A percentile compares a stretch with the other conserved stretches of the same genome.
These are phyloP conservation scores for Fukomys damarensis DNA, from an alignment of 2,113 vertebrate genomes.

Conservation along the genomic window DNA sequence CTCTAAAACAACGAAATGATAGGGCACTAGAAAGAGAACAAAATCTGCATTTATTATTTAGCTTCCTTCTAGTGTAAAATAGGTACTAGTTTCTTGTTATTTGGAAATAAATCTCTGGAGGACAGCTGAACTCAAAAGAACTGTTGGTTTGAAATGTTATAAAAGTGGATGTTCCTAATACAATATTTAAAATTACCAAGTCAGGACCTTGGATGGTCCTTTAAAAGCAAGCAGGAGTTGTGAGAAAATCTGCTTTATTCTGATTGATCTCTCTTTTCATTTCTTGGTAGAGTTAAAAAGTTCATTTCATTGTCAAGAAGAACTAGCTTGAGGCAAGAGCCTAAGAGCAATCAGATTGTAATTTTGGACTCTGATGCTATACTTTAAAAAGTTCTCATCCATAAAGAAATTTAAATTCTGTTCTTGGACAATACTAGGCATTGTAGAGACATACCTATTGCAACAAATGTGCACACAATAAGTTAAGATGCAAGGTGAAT, in stretches of 20 bases:
- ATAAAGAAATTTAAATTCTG: neutral
- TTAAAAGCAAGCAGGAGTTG: neutral
- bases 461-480: neutral
- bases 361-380: neutral
- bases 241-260: neutral
- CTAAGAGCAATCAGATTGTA: neutral
- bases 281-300: neutral
- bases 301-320: neutral
- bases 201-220: neutral
- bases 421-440: neutral
- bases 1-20: neutral
- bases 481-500: neutral
- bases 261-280: neutral
- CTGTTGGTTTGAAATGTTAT: neutral
- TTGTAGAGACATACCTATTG: neutral
- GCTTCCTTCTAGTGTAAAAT: neutral
- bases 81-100: conserved; percentile 33
- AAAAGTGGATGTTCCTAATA: conserved; percentile 25
- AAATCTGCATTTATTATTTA: conserved; percentile 44
- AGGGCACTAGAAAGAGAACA: neutral
- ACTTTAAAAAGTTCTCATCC: neutral
- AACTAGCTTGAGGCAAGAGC: neutral
- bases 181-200: conserved; percentile 2
- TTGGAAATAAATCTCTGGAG: neutral
- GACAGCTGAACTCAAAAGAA: neutral